Conservation (phyloP, 1,140 invertebrate species). For the Orussus abietinus region DNA sequence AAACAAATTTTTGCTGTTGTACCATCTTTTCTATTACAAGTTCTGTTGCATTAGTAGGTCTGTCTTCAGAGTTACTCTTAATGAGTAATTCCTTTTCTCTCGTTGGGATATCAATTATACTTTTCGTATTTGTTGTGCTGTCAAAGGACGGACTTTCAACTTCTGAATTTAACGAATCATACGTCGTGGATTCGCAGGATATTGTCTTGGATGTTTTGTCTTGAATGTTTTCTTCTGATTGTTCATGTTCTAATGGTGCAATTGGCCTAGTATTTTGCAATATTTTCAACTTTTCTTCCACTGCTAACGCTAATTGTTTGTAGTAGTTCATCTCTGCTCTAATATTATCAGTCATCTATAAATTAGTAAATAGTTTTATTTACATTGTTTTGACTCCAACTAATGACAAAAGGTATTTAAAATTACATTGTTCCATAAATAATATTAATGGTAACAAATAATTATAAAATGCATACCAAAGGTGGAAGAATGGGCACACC, state of each 20-base stretch:
- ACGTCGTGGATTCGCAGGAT: conserved; percentile 1
- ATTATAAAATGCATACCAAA: conserved; percentile 60
- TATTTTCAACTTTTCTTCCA: conserved; percentile 51
- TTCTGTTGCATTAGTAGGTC: not conserved
- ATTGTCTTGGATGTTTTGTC: not conserved
- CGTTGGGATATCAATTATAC: conserved; percentile 1
- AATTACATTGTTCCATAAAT: no score
- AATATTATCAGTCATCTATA: conserved; percentile 58
- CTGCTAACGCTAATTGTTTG: conserved; percentile 58
- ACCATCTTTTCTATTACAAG: not conserved
- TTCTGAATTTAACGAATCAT: conserved; percentile 11
- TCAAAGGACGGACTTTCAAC: not conserved
- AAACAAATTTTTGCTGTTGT: not conserved
- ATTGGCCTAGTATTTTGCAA: conserved; percentile 12
- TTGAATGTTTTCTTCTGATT: not conserved
- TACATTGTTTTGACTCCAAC: not conserved
- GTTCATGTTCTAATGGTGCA: not conserved
- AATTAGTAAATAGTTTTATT: conserved; percentile 6
- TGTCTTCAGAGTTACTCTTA: conserved; percentile 2
- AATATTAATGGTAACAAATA: no score
- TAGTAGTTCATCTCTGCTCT: conserved; percentile 63
- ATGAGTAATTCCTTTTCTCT: conserved; percentile 1
- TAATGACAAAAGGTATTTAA: no score
- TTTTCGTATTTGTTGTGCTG: not conserved
- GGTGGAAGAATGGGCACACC: conserved; percentile 62